phyloP scores from a whole-genome alignment of 92 coral and sea anemone species.

The Galaxea fascicularis region DNA sequence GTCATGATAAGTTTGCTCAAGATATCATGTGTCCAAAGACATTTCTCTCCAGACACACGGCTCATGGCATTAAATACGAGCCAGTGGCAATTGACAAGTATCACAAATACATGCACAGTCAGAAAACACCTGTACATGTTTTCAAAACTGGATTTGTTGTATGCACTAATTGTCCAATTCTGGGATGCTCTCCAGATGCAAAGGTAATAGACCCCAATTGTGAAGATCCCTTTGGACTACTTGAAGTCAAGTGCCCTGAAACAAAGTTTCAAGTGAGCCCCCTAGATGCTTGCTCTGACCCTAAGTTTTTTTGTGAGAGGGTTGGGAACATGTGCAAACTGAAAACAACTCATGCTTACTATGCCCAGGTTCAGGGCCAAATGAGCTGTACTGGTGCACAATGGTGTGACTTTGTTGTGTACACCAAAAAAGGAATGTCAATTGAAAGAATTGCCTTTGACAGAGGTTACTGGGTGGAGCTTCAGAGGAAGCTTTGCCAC shows the following conservation, averaged over 20 bases:
- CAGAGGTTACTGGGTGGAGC: constrained; percentile 46
- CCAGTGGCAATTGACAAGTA: constrained; percentile 46
- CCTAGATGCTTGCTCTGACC: constrained; percentile 74
- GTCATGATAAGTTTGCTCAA: constrained; percentile 47
- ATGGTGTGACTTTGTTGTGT: too few relatives aligned
- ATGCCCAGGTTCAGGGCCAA: too few relatives aligned
- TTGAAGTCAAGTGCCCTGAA: constrained; percentile 78
- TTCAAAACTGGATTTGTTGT: constrained; percentile 46
- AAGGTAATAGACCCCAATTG: constrained; percentile 66
- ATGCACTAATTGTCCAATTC: constrained; percentile 27
- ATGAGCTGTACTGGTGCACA: too few relatives aligned
- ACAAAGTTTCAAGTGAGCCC: constrained; percentile 76
- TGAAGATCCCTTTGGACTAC: constrained; percentile 38
- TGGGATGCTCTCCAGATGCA: constrained; percentile 65
- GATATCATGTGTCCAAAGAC: constrained; percentile 44
- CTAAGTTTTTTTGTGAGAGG: too few relatives aligned
- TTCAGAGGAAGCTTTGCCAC: constrained; percentile 31
- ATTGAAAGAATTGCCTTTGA: constrained; percentile 64
- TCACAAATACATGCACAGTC: constrained; percentile 50
- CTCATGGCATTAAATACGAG: constrained; percentile 59
- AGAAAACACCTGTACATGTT: constrained; percentile 25
- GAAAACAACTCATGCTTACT: too few relatives aligned
- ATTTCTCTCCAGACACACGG: constrained; percentile 38
- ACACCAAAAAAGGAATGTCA: constrained; percentile 37
- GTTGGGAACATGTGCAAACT: too few relatives aligned